These are phyloP conservation scores for Malurus leucopterus DNA, from an alignment of 2,797 vertebrate species.

Conservation along the genomic window DNA sequence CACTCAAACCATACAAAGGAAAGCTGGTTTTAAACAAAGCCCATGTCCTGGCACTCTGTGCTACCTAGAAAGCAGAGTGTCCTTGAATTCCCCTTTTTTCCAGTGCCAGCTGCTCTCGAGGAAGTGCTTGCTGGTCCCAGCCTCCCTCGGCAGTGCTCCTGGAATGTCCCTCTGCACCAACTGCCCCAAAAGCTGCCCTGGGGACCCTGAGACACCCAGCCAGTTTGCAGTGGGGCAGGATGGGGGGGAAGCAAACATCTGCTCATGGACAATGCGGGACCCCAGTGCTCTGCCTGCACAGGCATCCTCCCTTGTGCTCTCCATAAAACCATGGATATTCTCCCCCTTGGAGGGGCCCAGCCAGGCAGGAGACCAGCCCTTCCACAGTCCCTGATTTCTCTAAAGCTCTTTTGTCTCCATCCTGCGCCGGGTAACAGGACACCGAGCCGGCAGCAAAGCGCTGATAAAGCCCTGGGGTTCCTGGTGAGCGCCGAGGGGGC, in stretches of 20 bases:
- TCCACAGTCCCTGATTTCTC: background rate
- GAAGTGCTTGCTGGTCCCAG: background rate
- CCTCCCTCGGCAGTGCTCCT: accelerated
- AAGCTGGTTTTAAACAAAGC: background rate
- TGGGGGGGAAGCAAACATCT: background rate
- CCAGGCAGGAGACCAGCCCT: background rate
- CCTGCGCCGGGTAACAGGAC: background rate
- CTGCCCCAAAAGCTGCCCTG: background rate
- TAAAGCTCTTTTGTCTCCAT: background rate
- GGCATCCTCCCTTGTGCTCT: accelerated
- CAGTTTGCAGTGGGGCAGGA: accelerated
- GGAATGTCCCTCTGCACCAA: background rate
- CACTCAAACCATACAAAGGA: background rate
- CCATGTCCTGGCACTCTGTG: background rate
- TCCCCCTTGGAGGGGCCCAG: background rate
- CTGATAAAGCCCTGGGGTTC: background rate
- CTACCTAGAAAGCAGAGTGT: background rate
- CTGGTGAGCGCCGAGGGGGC: accelerated
- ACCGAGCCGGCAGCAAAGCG: background rate
- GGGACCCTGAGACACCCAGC: accelerated
- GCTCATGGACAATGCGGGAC: accelerated
- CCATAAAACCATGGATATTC: accelerated
- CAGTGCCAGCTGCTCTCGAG: background rate
- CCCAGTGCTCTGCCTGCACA: too few species aligned
- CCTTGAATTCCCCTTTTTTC: background rate